These are phyloP conservation scores for Pandemis heparana DNA, from an alignment of 2,888 invertebrate genomes.

Conservation along the genomic window DNA sequence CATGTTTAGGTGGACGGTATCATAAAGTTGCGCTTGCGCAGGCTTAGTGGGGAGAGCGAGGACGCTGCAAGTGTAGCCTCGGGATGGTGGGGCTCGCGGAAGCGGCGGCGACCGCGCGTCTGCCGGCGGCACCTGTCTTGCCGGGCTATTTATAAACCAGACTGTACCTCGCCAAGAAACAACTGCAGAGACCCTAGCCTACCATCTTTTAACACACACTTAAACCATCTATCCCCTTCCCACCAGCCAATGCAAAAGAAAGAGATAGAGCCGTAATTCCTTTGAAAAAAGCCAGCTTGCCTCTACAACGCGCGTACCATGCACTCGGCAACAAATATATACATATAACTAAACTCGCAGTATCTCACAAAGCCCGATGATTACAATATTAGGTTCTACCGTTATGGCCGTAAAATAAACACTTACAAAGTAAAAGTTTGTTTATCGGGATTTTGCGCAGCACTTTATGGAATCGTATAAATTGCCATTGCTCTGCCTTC, in stretches of 20 bases:
- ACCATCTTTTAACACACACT: neutral
- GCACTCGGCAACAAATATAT: neutral
- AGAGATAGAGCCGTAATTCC: neutral
- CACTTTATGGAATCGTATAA: constrained; percentile 8
- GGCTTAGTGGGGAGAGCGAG: neutral
- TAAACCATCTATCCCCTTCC: neutral
- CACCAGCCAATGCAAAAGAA: neutral
- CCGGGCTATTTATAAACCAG: constrained; percentile 82
- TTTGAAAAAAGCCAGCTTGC: neutral
- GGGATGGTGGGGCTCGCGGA: constrained; percentile 62
- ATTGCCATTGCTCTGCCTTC: constrained; percentile 2
- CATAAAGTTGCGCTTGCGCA: neutral
- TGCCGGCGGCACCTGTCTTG: constrained; percentile 72
- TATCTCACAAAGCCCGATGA: constrained; percentile 8
- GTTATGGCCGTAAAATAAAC: constrained; percentile 7
- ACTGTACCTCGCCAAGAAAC: constrained; percentile 71
- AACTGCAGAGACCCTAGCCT: constrained; percentile 53
- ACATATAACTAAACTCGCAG: neutral
- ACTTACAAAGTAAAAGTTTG: constrained; percentile 16
- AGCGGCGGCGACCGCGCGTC: constrained; percentile 79
- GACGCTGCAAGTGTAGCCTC: constrained; percentile 6
- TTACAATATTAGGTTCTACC: constrained; percentile 18
- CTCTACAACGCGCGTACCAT: neutral
- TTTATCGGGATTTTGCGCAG: constrained; percentile 23
- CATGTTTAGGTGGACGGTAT: neutral